Base-by-base conservation (phyloP, 2,113 vertebrate species). In the Psilopogon haemacephalus region DNA sequence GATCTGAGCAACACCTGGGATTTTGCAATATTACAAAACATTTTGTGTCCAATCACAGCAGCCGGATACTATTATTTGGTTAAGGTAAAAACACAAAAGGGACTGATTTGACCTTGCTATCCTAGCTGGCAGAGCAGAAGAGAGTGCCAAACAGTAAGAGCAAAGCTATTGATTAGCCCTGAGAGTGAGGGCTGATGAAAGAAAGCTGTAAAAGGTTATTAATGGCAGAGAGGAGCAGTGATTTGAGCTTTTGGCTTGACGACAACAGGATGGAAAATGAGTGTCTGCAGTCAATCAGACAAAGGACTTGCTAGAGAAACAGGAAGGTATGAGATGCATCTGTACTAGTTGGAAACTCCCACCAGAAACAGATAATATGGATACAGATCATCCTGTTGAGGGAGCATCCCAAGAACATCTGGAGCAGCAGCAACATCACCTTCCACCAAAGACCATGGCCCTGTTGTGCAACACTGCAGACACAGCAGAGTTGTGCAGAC, bases 61-160 rank as follows among this genome's bases (percentile, higher is more conserved):
- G 58, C n/a, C 69, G 67, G 55, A 37, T 32, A 15, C 26, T 81
- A 13, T 32, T 69, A 13, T 33, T 69, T 37, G 26, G 38, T 88
- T 11, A 42, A 85, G 64, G 37, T 52, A 74, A 48, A 40, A 68
- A 12, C 42, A 76, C 19, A 13, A 69, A 83, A 73, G 64, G 27
- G 52, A n/a, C 16, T 13, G 50, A 27, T 46, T 24, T 93, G 92
- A 95, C 95, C 96, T 94, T 84, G 94, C 54, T 17, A 24, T 68
- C 76, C 30, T 3, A 30, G 83, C 5, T 33, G 54, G 86, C 26
- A 38, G 74, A 24, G 28, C 15, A 64, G 86, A 62, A 79, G 37
- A 28, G 46, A 60, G 85, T 69, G 95, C 95, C 97, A 97, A 86
- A n/a, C 0, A 1, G 84, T 89, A 54, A 94, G 91, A 97, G 93